Base-by-base conservation (phyloP, 2,113 vertebrate species). In the Lasiurus borealis region DNA sequence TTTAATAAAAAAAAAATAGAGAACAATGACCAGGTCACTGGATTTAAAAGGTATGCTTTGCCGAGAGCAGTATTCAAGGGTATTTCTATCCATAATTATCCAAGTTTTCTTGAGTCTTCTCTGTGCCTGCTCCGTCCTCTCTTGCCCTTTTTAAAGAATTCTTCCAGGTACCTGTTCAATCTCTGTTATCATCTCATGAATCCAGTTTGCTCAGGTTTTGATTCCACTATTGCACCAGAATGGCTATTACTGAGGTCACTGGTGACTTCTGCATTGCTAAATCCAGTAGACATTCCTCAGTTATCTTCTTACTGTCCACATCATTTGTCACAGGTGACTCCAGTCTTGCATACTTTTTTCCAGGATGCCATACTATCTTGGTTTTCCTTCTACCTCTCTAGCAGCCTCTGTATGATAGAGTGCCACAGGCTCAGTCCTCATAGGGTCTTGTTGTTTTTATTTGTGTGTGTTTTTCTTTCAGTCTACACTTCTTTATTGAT, bases 61-160 rank as follows among this genome's bases (percentile, higher is more conserved):
- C 75, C 23, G 36, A 76, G 31, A 88, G 59, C 59, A 91, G 84
- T 36, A 76, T 31, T 54, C 48, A 34, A 36, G 57, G 6, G 4
- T 44, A 83, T 87, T 91, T 82, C 48, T 18, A 82, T 36, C 31
- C 36, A 18, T 72, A 44, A 72, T 31, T 69, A 59, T 29, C 27
- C 48, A 68, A n/a, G 66, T 85, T 86, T 91, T 66, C 88, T 46
- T 73, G 57, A 72, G 31, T 36, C 64, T 80, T 59, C 34, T 27
- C 27, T 73, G 34, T 23, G 36, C 34, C 77, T 69, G 62, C 8
- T 40, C 18, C 48, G 29, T 69, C 69, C 59, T 91, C 46, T 93
- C 40, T 85, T 90, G 34, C 29, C n/a, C 27, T 95, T 85, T 34
- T 64, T 21, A 83, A 15, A 77, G 71, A 92, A 76, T 25, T 91